These are phyloP conservation scores for Xylophagus ater DNA, from an alignment of 2,888 invertebrate species.

Conservation along the genomic window DNA sequence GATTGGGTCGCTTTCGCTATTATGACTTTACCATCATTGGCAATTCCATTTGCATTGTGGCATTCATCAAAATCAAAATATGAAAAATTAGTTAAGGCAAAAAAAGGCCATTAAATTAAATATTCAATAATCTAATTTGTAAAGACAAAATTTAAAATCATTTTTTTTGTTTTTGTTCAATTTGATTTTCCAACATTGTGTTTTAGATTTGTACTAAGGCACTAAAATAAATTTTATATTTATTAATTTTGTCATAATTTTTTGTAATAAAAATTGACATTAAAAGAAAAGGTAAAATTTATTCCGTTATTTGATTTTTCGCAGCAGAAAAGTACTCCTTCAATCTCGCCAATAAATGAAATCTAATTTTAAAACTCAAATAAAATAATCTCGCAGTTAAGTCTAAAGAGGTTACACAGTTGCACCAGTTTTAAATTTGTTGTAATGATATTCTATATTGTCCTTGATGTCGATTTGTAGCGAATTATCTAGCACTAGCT, in stretches of 20 bases:
- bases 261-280: conserved; percentile 8
- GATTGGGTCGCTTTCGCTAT: conserved; percentile 95
- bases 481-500: too few relatives aligned
- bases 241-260: conserved; percentile 11
- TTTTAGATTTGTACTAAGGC: conserved; percentile 27
- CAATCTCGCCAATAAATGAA: too few relatives aligned
- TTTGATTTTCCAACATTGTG: conserved; percentile 18
- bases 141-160: not conserved
- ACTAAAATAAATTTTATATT: conserved; percentile 7
- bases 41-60: conserved; percentile 91
- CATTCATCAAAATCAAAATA: conserved; percentile 91
- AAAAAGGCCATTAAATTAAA: conserved; percentile 46
- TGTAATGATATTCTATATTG: too few relatives aligned
- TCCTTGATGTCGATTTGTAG: too few relatives aligned
- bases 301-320: too few relatives aligned
- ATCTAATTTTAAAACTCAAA: too few relatives aligned
- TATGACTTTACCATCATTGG: conserved; percentile 90
- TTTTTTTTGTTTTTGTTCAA: not conserved
- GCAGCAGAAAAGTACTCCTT: too few relatives aligned
- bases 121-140: not conserved
- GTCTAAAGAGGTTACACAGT: too few relatives aligned
- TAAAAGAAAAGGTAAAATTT: too few relatives aligned
- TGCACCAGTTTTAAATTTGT: too few relatives aligned
- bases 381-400: too few relatives aligned
- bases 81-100: conserved; percentile 64